Evolutionary conservation across 2,797 vertebrate species (phyloP).

Genomic region (Salmo trutta): DNA sequence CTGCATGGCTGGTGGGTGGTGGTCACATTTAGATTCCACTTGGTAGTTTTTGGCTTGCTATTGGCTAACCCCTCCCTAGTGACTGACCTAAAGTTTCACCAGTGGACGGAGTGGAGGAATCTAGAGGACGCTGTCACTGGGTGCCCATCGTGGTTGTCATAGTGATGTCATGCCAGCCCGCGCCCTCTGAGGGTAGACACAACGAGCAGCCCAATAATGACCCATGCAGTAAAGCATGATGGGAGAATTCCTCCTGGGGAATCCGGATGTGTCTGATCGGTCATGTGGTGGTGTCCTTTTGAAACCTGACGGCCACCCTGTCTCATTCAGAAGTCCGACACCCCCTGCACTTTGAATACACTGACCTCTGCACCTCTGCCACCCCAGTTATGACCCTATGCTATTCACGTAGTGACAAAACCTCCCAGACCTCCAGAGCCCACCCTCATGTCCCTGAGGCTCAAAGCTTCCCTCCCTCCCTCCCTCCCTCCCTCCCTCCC

Average conservation of each 20-base stretch:
- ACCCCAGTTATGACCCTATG: background rate
- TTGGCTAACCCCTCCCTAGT: background rate
- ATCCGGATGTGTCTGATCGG: conserved; percentile 31
- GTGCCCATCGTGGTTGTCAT: conserved; percentile 26
- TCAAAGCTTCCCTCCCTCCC: background rate
- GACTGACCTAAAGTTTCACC: background rate
- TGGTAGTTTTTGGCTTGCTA: background rate
- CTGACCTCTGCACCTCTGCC: background rate
- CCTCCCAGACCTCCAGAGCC: background rate
- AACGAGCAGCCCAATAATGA: background rate
- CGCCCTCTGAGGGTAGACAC: background rate
- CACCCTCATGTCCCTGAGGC: background rate
- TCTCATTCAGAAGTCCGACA: background rate
- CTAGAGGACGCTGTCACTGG: background rate
- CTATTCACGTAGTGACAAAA: background rate
- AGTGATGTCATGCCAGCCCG: conserved; percentile 30
- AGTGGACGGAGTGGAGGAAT: background rate
- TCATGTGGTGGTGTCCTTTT: conserved; percentile 15
- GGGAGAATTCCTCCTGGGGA: conserved; percentile 36
- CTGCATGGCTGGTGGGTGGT: background rate
- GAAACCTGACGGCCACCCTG: conserved; percentile 13
- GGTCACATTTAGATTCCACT: background rate
- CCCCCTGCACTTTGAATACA: conserved; percentile 11
- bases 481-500: no score
- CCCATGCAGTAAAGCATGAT: conserved; percentile 40